Conservation (phyloP, 2,888 invertebrate species). For the Oligia strigilis region DNA sequence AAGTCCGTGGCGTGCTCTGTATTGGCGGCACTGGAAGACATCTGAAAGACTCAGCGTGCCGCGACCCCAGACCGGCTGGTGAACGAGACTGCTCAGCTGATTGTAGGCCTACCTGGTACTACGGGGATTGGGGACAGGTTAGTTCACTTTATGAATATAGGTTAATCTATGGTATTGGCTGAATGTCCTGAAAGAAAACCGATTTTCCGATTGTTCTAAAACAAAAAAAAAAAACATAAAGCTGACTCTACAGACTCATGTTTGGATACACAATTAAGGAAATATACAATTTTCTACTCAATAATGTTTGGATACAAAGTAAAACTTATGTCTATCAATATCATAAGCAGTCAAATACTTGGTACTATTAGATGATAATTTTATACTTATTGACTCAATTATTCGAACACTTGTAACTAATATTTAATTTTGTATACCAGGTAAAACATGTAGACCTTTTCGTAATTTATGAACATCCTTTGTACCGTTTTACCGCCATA, state of each 20-base stretch:
- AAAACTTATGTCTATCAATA: background rate
- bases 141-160: conserved; percentile 50
- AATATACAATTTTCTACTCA: background rate
- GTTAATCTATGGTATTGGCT: background rate
- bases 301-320: background rate
- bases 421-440: too few relatives aligned
- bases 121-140: conserved; percentile 94
- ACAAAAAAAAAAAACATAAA: background rate
- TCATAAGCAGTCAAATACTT: background rate
- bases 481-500: background rate
- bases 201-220: background rate
- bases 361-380: background rate
- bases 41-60: conserved; percentile 91
- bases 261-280: background rate
- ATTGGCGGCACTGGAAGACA: conserved; percentile 90
- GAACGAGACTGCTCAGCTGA: conserved; percentile 91
- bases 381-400: background rate
- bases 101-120: conserved; percentile 93
- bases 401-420: background rate
- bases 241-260: background rate
- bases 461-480: background rate
- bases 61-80: conserved; percentile 91
- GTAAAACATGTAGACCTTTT: background rate
- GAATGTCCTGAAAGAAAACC: background rate
- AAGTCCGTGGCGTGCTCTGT: conserved; percentile 93